Evolutionary conservation across 2,113 vertebrate species (phyloP), one percentile per base, ranked within the genome.

Genomic region (Archocentrus centrarchus): DNA sequence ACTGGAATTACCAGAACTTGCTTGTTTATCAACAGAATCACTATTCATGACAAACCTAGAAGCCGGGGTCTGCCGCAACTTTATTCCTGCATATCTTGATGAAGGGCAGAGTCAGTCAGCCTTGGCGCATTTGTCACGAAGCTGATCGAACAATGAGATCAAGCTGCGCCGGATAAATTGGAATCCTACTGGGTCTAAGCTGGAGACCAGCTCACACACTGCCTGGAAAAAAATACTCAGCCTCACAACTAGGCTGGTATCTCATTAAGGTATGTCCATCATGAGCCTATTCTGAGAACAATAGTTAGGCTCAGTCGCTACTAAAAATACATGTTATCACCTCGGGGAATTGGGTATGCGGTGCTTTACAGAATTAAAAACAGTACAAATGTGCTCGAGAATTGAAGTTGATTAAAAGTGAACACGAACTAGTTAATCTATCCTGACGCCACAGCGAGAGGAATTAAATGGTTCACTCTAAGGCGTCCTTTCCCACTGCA

Each of bases 161-260:
- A 92, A 93, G 86, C 94, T 94, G 93, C 6, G 93, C 80, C n/a
- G 84, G 92, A 94, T 94, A 93, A 95, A 96, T 95, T 95, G 94
- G 93, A 93, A 90, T 95, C 94, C 91, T 92, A 91, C 89, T 61
- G 93, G 91, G 93, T 90, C 88, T 68, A 81, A 53, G 89, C 87
- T 87, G 91, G 88, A 93, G 90, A 92, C 79, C 90, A 78, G 90
- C 75, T 59, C 75, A 58, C 82, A 77, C 66, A 86, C 68, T 63
- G 80, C 77, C 75, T 7, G 20, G 75, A 63, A 85, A 82, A 27
- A 89, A 86, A 85, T 11, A 82, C 80, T 82, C 75, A 77, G 81
- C 73, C 70, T 80, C 63, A 78, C 58, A 89, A 78, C 63, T 77
- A 73, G 76, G 59, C 78, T 37, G 70, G 79, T 81, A 62, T 84